Base-by-base conservation (phyloP, 2,888 invertebrate species). In the Hemithea aestivaria region DNA sequence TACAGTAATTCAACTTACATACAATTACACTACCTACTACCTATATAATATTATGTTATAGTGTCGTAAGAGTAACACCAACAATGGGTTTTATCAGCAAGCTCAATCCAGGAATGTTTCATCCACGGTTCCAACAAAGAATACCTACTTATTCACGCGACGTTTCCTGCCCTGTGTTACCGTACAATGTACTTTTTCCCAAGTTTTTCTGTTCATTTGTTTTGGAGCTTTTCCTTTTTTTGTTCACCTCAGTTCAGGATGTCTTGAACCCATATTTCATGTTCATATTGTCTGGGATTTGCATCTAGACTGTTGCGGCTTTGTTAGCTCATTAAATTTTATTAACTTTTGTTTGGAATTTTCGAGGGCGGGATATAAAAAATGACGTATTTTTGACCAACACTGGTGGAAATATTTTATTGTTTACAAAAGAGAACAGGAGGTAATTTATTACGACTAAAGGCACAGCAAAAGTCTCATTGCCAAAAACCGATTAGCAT, bases 201-300 rank as follows among this genome's bases (percentile, higher is more conserved):
- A 74, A 81, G 72, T 79, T 84, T 80, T 77, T 81, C 81, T 77
- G 73, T 81, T 83, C 81, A 81, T 81, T 84, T 83, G 79, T 78
- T 42, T 41, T 64, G 34, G 32, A 22, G 35, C 31, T 69, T 76
- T 72, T 67, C 59, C 51, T 60, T 65, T 66, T 73, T 75, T 73
- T 73, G 71, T 69, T 68, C 68, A 60, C 58, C 62, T 62, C 43
- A 47, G 45, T 38, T 45, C 83, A 83, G 85, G 85, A 85, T 87
- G 78, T 83, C 85, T 84, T 78, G 77, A 73, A 73, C 82, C 82
- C 85, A 81, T 87, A 85, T 87, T 85, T 87, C 79, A 85, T 74
- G 70, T 73, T 87, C 85, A 87, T 87, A 87, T 87, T 87, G 85
- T 80, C 64, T 65, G 52, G 58, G 56, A 70, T 75, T 80, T 71